Conservation (phyloP, 2,797 vertebrate species). For the Phaenicophaeus curvirostris region DNA sequence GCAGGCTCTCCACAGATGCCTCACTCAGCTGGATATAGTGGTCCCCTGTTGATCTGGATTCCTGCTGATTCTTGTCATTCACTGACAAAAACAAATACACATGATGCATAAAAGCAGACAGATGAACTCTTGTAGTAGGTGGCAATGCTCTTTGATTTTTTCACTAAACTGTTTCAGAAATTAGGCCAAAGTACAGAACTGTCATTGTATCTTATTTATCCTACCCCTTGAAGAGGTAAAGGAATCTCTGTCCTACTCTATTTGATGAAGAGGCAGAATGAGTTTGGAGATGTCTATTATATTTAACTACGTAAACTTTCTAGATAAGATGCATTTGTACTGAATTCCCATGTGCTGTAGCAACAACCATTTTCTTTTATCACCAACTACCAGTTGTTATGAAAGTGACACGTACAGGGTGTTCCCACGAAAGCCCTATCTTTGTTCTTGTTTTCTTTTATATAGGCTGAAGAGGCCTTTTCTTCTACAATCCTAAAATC, state of each 20-base stretch:
- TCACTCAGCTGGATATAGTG: constrained; percentile 46
- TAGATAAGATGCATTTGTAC: neutral
- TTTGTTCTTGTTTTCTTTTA: neutral
- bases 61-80: neutral
- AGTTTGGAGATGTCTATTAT: neutral
- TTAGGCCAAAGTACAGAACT: neutral
- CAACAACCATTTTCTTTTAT: neutral
- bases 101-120: neutral
- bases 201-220: neutral
- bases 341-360: neutral
- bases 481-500: neutral
- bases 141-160: neutral
- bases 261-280: neutral
- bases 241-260: neutral
- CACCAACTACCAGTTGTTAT: neutral
- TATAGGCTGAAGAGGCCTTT: neutral
- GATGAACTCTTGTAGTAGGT: neutral
- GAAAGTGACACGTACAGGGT: neutral
- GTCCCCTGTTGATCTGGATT: neutral
- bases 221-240: neutral
- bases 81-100: constrained; percentile 20
- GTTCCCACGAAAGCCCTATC: neutral
- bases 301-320: neutral
- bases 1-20: constrained; percentile 59
- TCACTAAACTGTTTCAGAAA: neutral